phyloP scores from a whole-genome alignment of 2,888 invertebrate species.

The Oegoconia quadripuncta region DNA sequence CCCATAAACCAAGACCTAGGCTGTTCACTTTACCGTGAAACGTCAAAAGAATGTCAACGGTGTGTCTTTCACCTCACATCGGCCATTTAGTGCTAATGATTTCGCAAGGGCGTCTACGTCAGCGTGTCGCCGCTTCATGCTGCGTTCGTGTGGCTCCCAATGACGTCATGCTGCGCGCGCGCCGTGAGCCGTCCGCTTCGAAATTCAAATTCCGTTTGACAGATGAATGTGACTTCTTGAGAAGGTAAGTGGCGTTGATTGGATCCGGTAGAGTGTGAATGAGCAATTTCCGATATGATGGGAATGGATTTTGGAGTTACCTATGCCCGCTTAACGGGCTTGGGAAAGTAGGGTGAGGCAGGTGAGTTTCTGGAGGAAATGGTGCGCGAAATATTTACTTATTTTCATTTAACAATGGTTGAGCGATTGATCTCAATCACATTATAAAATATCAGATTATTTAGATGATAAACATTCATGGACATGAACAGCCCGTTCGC shows the following conservation, averaged over 20 bases:
- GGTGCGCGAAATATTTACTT: neutral
- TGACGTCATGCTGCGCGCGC: conserved; percentile 55
- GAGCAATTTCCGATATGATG: conserved; percentile 65
- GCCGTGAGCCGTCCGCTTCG: conserved; percentile 41
- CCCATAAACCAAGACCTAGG: conserved; percentile 70
- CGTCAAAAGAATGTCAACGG: conserved; percentile 17
- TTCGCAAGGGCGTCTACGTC: conserved; percentile 27
- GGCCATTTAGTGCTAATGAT: conserved; percentile 31
- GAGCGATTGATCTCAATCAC: no score
- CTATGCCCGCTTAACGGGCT: conserved; percentile 33
- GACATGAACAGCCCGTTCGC: no score
- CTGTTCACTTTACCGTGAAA: conserved; percentile 61
- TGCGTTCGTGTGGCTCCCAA: conserved; percentile 48
- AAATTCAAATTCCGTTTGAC: conserved; percentile 57
- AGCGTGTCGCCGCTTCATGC: conserved; percentile 31
- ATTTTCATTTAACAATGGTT: no score
- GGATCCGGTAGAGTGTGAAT: conserved; percentile 61
- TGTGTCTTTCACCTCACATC: conserved; percentile 22
- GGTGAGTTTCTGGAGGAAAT: conserved; percentile 1
- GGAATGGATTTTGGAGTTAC: conserved; percentile 40
- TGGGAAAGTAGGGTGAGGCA: conserved; percentile 29
- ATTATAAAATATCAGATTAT: no score
- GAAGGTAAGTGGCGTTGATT: conserved; percentile 48
- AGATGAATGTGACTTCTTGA: conserved; percentile 56
- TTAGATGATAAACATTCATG: no score